These are phyloP conservation scores for Hyperoplus lanceolatus DNA, from an alignment of 2,797 vertebrate species.

Conservation along the genomic window DNA sequence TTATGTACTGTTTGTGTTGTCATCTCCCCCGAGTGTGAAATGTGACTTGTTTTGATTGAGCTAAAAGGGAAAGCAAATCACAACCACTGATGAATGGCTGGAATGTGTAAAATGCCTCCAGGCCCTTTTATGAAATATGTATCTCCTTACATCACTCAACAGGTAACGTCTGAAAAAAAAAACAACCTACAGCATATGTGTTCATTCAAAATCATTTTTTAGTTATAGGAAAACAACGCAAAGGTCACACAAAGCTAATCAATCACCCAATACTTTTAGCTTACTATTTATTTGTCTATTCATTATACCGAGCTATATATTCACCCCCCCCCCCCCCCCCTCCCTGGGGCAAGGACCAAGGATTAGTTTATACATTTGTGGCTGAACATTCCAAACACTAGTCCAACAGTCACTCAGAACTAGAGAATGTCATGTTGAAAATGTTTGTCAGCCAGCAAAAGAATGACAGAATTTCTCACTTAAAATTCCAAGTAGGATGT, in stretches of 20 bases:
- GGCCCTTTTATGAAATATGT: slow-evolving; percentile 49
- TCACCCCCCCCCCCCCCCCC: too few relatives aligned
- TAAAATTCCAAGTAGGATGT: slow-evolving; percentile 53
- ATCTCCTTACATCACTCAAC: slow-evolving; percentile 44
- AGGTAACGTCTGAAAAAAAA: slow-evolving; percentile 36
- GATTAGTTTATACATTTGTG: neutral
- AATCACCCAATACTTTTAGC: neutral
- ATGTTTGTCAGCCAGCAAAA: slow-evolving; percentile 20
- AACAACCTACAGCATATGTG: slow-evolving; percentile 1
- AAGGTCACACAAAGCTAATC: neutral
- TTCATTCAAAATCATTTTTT: slow-evolving; percentile 17
- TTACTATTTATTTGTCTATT: neutral
- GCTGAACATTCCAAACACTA: slow-evolving; percentile 12
- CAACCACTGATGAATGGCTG: slow-evolving; percentile 34
- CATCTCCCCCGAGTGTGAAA: slow-evolving; percentile 57
- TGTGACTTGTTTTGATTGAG: slow-evolving; percentile 47
- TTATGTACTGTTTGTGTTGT: slow-evolving; percentile 57
- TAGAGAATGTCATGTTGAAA: slow-evolving; percentile 7
- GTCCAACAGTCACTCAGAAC: neutral
- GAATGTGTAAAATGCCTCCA: slow-evolving; percentile 57
- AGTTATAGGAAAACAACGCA: neutral
- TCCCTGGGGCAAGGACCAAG: neutral
- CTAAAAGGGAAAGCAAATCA: slow-evolving; percentile 44
- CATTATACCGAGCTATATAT: too few relatives aligned
- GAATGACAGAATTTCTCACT: slow-evolving; percentile 24